A percentile compares a stretch with the other conserved stretches of the same genome.
Evolutionary conservation across 2,797 vertebrate genomes (phyloP).

Genomic region (Enteromius thamalakanensis): DNA sequence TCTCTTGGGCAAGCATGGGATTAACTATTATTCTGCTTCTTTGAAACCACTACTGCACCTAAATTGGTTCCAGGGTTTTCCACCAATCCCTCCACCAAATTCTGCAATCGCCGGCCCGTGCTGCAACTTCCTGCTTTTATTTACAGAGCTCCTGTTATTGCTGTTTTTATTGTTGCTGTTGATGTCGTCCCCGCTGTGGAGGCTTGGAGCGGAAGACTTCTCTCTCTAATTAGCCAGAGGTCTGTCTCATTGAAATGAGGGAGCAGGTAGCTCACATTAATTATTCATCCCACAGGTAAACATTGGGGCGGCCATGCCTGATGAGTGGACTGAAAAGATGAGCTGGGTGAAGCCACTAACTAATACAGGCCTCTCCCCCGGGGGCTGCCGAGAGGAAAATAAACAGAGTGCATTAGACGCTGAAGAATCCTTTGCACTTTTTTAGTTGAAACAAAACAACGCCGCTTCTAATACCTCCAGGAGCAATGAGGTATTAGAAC

Average conservation of each 20-base stretch:
- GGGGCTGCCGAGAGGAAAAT: conserved; percentile 67
- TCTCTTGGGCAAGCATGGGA: conserved; percentile 69
- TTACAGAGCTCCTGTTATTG: conserved; percentile 54
- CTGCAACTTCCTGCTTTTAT: conserved; percentile 42
- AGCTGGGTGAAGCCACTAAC: conserved; percentile 71
- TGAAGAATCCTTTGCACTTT: conserved; percentile 68
- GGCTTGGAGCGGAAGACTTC: conserved; percentile 62
- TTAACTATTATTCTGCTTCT: conserved; percentile 72
- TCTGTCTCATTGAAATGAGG: conserved; percentile 70
- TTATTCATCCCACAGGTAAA: conserved; percentile 80
- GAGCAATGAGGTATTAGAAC: conserved; percentile 64
- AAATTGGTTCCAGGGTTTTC: conserved; percentile 70
- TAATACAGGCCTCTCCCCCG: conserved; percentile 73
- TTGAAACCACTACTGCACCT: conserved; percentile 67
- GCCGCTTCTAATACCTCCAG: conserved; percentile 64
- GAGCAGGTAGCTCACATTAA: conserved; percentile 78
- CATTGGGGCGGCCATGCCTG: conserved; percentile 72
- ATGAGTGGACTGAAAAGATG: conserved; percentile 67
- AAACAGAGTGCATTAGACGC: conserved; percentile 69
- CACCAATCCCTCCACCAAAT: conserved; percentile 56
- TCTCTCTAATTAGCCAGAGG: conserved; percentile 80
- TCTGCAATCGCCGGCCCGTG: conserved; percentile 14
- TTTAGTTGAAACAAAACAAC: conserved; percentile 68
- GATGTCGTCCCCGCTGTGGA: conserved; percentile 63
- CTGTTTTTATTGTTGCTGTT: conserved; percentile 63